Base-by-base conservation (phyloP, 1,140 invertebrate species). In the Scaptomyza pallida region DNA sequence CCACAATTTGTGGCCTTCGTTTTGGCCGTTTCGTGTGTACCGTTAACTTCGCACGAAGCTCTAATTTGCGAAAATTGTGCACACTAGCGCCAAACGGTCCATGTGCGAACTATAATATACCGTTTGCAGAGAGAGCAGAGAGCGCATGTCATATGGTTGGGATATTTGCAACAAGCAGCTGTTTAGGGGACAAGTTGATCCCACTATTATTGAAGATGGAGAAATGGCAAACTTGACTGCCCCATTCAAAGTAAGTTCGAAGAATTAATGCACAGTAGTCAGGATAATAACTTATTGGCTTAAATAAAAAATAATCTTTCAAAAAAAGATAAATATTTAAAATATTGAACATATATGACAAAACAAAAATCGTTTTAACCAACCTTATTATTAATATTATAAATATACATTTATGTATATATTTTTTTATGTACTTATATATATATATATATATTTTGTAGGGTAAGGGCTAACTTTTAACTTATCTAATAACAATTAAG, bases 21-120 rank as follows among this genome's bases (percentile, higher is more conserved):
- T 51, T 52, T 23, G 19, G 23, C n/a, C 33, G 3, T 37, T 26
- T 59, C 61, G 69, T 21, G 17, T 23, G 19, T 57, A 45, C 54
- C 55, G 59, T 41, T 19, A 35, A 57, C 43, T 5, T 15, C 43
- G 23, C 51, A 55, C 67, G 55, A 41, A 23, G 13, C 10, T 1
- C 37, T n/a, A 33, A 19, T 2, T 47, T 5, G 12, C 21, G 33
- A 33, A 51, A 13, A 12, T 8, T 17, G 2, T 17, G 41, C 17
- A 60, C 67, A 40, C 10, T 21, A 50, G 70, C 82, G 82, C 78
- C 82, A 78, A 45, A 67, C 43, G 82, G 74, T 5, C 74, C 19
- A 54, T 16, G 5, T 5, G 3, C 6, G 55, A 57, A 86, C 74
- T 72, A 48, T 9, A 3, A 2, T 6, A 17, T 51, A 26, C 44